Conservation (phyloP, 2,113 vertebrate genomes). For the Rhynchomys soricoides region DNA sequence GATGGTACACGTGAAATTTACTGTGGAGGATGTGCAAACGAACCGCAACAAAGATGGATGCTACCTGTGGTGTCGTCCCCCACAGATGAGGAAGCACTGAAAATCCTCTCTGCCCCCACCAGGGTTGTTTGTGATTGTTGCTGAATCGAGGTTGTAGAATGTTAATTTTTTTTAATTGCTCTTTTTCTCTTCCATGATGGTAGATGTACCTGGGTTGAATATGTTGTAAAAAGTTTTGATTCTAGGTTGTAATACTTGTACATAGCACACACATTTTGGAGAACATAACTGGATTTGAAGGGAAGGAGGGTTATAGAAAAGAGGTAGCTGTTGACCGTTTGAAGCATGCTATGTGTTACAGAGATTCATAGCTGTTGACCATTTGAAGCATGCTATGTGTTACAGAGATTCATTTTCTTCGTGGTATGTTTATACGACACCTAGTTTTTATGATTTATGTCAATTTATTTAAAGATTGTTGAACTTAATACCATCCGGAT, state of each 20-base stretch:
- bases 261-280: neutral
- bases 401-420: neutral
- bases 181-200: neutral
- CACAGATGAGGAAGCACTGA: neutral
- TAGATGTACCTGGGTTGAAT: neutral
- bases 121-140: neutral
- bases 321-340: neutral
- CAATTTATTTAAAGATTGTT: neutral
- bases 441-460: neutral
- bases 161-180: neutral
- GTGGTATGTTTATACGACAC: neutral
- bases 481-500: neutral
- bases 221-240: constrained; percentile 13
- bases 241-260: neutral
- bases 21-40: neutral
- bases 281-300: neutral
- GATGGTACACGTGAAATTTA: neutral
- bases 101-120: neutral
- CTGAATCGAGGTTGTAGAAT: neutral
- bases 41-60: neutral
- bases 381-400: neutral
- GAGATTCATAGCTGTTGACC: neutral
- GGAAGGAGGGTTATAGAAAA: neutral
- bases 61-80: neutral
- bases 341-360: neutral